Conservation (phyloP, 2,113 vertebrate genomes). For the Cynopterus brachyotis region DNA sequence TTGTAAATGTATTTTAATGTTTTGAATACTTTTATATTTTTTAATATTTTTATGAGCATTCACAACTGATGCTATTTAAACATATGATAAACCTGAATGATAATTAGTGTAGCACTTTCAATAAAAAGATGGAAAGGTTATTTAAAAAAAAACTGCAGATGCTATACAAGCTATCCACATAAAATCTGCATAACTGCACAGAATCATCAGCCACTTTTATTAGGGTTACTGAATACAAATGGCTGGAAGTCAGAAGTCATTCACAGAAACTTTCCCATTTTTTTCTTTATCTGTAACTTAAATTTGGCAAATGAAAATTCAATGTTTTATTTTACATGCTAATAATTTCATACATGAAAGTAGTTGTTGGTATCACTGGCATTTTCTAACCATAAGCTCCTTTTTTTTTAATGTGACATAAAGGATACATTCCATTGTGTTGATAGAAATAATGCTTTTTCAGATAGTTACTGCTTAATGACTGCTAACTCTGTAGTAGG, state of each 20-base stretch:
- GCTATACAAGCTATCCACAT: constrained; percentile 53
- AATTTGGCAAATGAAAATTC: constrained; percentile 72
- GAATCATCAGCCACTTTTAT: constrained; percentile 73
- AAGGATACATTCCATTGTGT: not conserved
- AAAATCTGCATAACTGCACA: constrained; percentile 53
- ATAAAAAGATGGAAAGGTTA: constrained; percentile 29
- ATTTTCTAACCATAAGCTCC: not conserved
- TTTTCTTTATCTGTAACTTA: constrained; percentile 66
- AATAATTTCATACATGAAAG: constrained; percentile 55
- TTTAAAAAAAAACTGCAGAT: constrained; percentile 37
- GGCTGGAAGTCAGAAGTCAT: constrained; percentile 49
- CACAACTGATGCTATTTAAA: constrained; percentile 72
- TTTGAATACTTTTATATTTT: constrained; percentile 68
- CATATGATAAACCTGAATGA: constrained; percentile 68
- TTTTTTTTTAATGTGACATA: not conserved
- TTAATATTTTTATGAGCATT: constrained; percentile 78
- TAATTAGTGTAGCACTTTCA: constrained; percentile 69
- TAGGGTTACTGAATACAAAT: constrained; percentile 70
- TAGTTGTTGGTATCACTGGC: not conserved
- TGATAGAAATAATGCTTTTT: not conserved
- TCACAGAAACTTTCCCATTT: constrained; percentile 42
- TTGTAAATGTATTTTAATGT: constrained; percentile 60
- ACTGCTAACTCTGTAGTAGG: not conserved
- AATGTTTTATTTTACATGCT: not conserved
- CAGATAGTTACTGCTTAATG: not conserved